phyloP scores from a whole-genome alignment of 2,797 vertebrate species.

The Sandelia bainsii region DNA sequence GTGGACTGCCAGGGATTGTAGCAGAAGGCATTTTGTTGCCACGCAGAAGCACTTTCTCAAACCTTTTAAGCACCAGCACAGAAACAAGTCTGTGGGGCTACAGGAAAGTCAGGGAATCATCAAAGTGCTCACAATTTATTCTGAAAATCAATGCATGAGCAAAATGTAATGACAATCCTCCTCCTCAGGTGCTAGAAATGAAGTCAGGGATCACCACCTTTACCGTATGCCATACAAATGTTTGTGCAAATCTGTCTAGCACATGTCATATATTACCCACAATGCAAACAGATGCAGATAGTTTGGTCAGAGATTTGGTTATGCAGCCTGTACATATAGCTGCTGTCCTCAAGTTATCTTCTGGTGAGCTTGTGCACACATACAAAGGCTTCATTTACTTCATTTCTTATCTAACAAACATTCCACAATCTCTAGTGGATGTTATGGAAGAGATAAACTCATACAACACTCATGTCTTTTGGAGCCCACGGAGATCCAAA shows the following conservation, averaged over 20 bases:
- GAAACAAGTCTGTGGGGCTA: not conserved
- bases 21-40: slow-evolving; percentile 14
- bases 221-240: not conserved
- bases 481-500: no score
- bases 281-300: not conserved
- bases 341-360: not conserved
- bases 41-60: slow-evolving; percentile 13
- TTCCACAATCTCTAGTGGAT: no score
- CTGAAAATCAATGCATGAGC: not conserved
- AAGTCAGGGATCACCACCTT: not conserved
- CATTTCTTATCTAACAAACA: no score
- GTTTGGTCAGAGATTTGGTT: not conserved
- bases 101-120: not conserved
- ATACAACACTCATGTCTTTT: no score
- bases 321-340: no score
- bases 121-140: not conserved
- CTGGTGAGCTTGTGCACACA: not conserved
- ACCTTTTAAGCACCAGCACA: not conserved
- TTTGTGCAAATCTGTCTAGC: not conserved
- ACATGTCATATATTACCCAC: not conserved
- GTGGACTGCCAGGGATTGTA: slow-evolving; percentile 34
- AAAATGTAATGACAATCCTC: not conserved
- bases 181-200: not conserved
- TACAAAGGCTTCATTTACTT: no score
- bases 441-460: no score